Percentiles rank a stretch among this genome's conserved stretches.
Evolutionary conservation across 2,113 vertebrate genomes (phyloP).

Genomic region (Carassius carassius): DNA sequence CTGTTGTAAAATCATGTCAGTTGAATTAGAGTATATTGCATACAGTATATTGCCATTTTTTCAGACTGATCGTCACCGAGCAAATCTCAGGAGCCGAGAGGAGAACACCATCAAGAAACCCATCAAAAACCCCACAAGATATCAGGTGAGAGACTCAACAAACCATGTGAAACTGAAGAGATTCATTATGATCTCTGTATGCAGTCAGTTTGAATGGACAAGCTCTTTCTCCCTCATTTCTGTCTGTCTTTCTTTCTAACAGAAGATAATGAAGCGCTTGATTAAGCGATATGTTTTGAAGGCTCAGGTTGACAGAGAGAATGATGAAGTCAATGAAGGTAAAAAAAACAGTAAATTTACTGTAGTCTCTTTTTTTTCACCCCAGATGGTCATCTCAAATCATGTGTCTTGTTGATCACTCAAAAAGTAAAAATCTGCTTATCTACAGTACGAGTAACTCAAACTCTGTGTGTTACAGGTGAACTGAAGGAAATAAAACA

Average conservation of each 20-base stretch:
- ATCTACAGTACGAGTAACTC: background rate
- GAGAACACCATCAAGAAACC: slow-evolving; percentile 82
- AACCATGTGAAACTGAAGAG: background rate
- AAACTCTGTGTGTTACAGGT: slow-evolving; percentile 71
- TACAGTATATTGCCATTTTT: slow-evolving; percentile 48
- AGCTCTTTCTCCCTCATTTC: background rate
- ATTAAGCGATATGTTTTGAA: slow-evolving; percentile 96
- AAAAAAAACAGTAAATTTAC: slow-evolving; percentile 59
- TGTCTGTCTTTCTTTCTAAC: slow-evolving; percentile 50
- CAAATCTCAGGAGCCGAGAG: slow-evolving; percentile 79
- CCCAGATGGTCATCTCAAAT: background rate
- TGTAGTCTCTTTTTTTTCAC: slow-evolving; percentile 14
- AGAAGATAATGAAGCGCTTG: slow-evolving; percentile 98
- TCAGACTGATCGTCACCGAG: slow-evolving; percentile 84
- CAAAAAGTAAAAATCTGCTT: background rate
- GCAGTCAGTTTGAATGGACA: background rate
- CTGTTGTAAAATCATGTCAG: too few species aligned
- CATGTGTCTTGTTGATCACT: background rate
- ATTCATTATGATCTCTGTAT: background rate
- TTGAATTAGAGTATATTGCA: background rate
- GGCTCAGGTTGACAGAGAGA: slow-evolving; percentile 95
- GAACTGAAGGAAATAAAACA: slow-evolving; percentile 98
- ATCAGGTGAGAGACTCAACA: slow-evolving; percentile 80
- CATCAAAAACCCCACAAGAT: slow-evolving; percentile 90
- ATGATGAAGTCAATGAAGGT: slow-evolving; percentile 98